These are phyloP conservation scores for Acronicta alni DNA, from an alignment of 2,888 invertebrate species.

Conservation along the genomic window DNA sequence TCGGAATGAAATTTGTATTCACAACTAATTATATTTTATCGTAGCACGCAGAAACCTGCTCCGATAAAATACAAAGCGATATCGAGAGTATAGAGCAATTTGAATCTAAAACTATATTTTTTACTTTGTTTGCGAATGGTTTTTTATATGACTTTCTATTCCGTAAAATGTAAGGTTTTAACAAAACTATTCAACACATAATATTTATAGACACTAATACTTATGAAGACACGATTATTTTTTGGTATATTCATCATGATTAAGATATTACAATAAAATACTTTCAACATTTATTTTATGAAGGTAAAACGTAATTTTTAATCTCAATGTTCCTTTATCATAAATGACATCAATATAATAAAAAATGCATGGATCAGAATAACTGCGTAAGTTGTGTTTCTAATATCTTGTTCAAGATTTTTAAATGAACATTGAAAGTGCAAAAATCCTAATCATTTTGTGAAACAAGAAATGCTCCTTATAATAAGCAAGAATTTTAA, in stretches of 20 bases:
- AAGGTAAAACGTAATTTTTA: constrained; percentile 34
- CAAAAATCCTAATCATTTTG: constrained; percentile 8
- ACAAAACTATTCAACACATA: constrained; percentile 35
- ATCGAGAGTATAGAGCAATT: constrained; percentile 12
- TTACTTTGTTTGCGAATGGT: constrained; percentile 9
- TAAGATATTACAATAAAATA: constrained; percentile 35
- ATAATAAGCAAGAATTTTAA: constrained; percentile 11
- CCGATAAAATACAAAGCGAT: constrained; percentile 11
- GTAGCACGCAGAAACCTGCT: neutral
- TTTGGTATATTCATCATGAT: constrained; percentile 51
- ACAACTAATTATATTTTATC: neutral
- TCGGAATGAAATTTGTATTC: neutral
- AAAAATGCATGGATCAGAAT: constrained; percentile 34
- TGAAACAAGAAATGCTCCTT: constrained; percentile 11
- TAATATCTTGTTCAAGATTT: constrained; percentile 8
- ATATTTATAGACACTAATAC: constrained; percentile 36
- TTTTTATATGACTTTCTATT: constrained; percentile 5
- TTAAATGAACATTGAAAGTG: constrained; percentile 24
- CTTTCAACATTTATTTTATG: constrained; percentile 38
- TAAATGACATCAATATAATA: constrained; percentile 26
- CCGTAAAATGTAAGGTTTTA: constrained; percentile 17
- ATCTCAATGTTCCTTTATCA: constrained; percentile 6
- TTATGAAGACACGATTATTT: constrained; percentile 36
- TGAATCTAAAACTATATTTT: constrained; percentile 9
- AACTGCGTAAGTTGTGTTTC: constrained; percentile 8